These are phyloP conservation scores for Peromyscus eremicus DNA, from an alignment of 2,797 vertebrate genomes.

Conservation along the genomic window DNA sequence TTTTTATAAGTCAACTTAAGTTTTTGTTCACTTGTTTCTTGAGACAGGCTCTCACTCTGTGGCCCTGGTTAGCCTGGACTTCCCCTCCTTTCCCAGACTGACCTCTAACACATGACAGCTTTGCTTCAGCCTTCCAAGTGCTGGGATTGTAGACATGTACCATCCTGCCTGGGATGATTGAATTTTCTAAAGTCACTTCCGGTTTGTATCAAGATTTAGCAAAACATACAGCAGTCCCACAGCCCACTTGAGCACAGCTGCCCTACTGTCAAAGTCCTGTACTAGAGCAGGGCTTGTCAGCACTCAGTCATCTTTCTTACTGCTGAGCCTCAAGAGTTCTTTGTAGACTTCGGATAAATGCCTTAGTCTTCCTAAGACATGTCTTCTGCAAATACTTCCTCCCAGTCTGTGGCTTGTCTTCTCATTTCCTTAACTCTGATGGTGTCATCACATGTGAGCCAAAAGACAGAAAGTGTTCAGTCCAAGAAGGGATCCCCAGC, in stretches of 20 bases:
- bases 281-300: neutral
- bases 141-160: neutral
- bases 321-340: neutral
- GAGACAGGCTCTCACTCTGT: neutral
- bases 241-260: neutral
- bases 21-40: neutral
- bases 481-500: neutral
- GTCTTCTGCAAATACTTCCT: conserved; percentile 23
- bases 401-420: neutral
- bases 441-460: neutral
- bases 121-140: neutral
- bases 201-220: neutral
- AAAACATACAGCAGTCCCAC: neutral
- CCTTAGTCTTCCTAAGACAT: neutral
- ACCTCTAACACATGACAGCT: neutral
- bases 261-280: neutral
- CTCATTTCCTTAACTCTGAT: neutral
- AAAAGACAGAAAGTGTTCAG: neutral
- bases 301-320: neutral
- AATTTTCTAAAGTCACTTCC: conserved; percentile 1
- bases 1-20: neutral
- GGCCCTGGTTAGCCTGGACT: neutral
- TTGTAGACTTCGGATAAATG: neutral
- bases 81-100: neutral
- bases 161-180: neutral